Conservation (phyloP, 2,113 vertebrate genomes). For the Anser brachyrhynchus region DNA sequence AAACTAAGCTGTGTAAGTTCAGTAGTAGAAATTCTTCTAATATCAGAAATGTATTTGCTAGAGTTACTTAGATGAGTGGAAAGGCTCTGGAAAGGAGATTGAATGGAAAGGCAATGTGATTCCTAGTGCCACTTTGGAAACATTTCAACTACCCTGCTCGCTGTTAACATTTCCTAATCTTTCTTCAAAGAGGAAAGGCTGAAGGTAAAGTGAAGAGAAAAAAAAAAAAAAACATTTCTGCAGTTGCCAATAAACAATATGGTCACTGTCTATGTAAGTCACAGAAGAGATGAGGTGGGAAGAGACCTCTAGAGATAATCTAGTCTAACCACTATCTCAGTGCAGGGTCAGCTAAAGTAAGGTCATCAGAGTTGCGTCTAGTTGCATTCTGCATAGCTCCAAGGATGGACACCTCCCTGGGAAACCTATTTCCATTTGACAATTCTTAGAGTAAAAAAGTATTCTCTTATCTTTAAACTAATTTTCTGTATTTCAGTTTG, state of each 20-base stretch:
- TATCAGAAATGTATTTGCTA: neutral
- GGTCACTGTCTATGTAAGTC: neutral
- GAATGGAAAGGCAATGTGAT: too few species aligned
- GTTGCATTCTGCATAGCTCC: neutral
- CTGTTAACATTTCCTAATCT: neutral
- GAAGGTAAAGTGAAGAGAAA: neutral
- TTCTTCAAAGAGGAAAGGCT: neutral
- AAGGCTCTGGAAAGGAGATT: neutral
- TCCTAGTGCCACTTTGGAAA: neutral
- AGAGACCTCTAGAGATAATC: neutral
- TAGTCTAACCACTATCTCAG: neutral
- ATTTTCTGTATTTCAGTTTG: neutral
- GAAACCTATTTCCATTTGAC: rapidly evolving
- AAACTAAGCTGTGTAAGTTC: neutral
- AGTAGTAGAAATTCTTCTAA: neutral
- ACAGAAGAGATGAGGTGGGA: neutral
- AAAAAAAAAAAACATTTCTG: neutral
- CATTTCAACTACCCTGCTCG: neutral
- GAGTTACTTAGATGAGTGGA: neutral
- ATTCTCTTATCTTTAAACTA: neutral
- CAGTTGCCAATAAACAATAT: neutral
- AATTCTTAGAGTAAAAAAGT: neutral
- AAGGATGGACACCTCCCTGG: neutral
- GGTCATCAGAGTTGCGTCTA: neutral
- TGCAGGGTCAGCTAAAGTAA: neutral